phyloP scores from a whole-genome alignment of 1,140 invertebrate species.

The Nixonia krombeini region DNA sequence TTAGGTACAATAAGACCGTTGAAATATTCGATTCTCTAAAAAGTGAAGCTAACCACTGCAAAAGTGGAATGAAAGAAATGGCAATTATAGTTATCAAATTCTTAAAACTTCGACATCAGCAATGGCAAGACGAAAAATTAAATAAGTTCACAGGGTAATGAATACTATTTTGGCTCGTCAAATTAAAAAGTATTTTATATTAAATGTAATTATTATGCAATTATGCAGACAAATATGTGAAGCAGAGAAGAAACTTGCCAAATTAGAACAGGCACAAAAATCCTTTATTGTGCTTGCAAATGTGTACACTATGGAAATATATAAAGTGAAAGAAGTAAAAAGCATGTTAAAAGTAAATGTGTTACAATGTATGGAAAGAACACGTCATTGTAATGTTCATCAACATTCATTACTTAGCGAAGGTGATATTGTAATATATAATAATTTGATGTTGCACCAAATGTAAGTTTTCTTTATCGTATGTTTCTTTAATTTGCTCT shows the following conservation, averaged over 20 bases:
- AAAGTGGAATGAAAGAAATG: slow-evolving; percentile 29
- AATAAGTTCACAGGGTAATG: neutral
- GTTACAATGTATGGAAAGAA: neutral
- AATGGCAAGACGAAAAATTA: slow-evolving; percentile 3
- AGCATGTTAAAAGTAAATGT: neutral
- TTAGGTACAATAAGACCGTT: slow-evolving; percentile 37
- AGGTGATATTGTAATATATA: slow-evolving; percentile 47
- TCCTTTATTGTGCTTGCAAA: slow-evolving; percentile 33
- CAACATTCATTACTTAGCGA: slow-evolving; percentile 5
- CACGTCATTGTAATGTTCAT: neutral
- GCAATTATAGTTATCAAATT: slow-evolving; percentile 40
- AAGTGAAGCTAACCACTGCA: neutral
- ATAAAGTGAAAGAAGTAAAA: slow-evolving; percentile 8
- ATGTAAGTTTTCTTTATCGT: slow-evolving; percentile 43
- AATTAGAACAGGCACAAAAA: slow-evolving; percentile 31
- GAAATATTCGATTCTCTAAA: slow-evolving; percentile 16
- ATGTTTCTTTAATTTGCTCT: slow-evolving; percentile 3
- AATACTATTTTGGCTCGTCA: neutral
- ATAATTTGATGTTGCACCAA: slow-evolving; percentile 54
- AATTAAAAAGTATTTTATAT: slow-evolving; percentile 10
- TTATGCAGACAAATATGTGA: slow-evolving; percentile 24
- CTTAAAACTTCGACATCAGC: slow-evolving; percentile 1
- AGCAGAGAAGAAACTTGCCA: slow-evolving; percentile 31
- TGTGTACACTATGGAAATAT: slow-evolving; percentile 30
- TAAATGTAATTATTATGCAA: neutral